Evolutionary conservation across 2,797 vertebrate genomes (phyloP).

Genomic region (Prunella strophiata): DNA sequence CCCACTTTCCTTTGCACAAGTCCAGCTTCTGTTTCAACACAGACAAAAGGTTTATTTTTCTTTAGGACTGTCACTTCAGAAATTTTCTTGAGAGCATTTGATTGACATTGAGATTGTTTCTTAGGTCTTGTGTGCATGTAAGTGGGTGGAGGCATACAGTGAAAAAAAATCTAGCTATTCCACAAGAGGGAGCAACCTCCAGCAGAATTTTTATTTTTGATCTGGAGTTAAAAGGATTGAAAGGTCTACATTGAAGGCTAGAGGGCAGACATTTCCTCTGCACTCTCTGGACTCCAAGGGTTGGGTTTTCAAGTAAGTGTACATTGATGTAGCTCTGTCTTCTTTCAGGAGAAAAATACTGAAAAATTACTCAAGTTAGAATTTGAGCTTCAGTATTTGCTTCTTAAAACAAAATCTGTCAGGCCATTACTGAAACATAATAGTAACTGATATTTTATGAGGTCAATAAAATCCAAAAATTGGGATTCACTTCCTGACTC

Average conservation of each 20-base stretch:
- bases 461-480: not conserved
- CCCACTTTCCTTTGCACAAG: not conserved
- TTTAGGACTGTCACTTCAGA: not conserved
- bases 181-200: conserved; percentile 37
- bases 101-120: not conserved
- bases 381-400: not conserved
- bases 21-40: not conserved
- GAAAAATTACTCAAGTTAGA: not conserved
- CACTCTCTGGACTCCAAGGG: not conserved
- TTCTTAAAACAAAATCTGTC: not conserved
- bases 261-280: not conserved
- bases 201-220: not conserved
- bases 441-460: not conserved
- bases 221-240: not conserved
- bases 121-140: not conserved
- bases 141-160: not conserved
- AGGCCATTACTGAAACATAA: not conserved
- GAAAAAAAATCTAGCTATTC: not conserved
- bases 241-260: not conserved
- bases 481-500: not conserved
- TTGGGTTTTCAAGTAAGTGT: not conserved
- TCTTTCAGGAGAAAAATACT: not conserved
- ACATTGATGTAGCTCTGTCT: not conserved
- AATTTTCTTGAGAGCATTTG: not conserved
- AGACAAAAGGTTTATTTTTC: not conserved